Conservation (phyloP, 2,888 invertebrate species). For the Ophion ellenae region DNA sequence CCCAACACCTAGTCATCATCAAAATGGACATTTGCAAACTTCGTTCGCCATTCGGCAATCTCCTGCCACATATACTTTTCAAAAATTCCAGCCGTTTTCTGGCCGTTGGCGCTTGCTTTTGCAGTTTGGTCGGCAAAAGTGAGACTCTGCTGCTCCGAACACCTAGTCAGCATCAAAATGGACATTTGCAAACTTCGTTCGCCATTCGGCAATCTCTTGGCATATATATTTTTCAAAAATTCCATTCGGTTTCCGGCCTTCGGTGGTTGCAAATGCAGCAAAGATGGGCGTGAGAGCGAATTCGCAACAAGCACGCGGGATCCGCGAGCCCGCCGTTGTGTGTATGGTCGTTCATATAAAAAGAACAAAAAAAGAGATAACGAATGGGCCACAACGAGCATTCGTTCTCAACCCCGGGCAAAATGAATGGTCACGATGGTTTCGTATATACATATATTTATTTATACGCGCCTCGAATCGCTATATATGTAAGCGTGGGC, state of each 20-base stretch:
- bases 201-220: no score
- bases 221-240: no score
- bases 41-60: no score
- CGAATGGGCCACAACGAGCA: slow-evolving; percentile 60
- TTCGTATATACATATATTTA: slow-evolving; percentile 45
- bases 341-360: background rate
- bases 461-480: slow-evolving; percentile 35
- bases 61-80: no score
- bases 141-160: no score
- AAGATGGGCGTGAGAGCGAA: slow-evolving; percentile 61
- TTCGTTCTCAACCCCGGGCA: slow-evolving; percentile 58
- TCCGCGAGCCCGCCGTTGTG: slow-evolving; percentile 30
- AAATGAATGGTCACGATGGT: slow-evolving; percentile 71
- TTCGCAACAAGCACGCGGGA: slow-evolving; percentile 41
- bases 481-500: slow-evolving; percentile 66
- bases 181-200: background rate
- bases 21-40: background rate
- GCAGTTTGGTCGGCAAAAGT: no score
- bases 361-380: slow-evolving; percentile 61
- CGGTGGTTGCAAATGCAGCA: slow-evolving; percentile 15
- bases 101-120: no score
- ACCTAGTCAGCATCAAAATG: background rate
- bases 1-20: background rate
- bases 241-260: background rate
- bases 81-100: no score